Percentiles rank a stretch among this genome's conserved stretches.
These are phyloP conservation scores for Strix aluco DNA, from an alignment of 2,113 vertebrate species.

Conservation along the genomic window DNA sequence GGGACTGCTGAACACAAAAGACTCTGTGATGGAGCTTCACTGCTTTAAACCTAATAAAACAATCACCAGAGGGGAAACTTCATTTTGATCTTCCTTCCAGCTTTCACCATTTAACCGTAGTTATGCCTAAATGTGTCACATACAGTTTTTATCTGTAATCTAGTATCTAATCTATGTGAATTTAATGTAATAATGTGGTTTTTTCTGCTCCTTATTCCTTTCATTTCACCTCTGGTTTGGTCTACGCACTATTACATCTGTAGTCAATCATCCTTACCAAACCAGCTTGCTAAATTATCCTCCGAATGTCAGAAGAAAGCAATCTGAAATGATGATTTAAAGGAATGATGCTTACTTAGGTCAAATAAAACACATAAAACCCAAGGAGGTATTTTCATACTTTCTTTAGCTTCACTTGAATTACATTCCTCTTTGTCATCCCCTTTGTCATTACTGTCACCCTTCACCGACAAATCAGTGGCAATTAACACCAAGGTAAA, in stretches of 20 bases:
- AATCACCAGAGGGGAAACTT: conserved; percentile 7
- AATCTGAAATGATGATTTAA: conserved; percentile 55
- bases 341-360: background rate
- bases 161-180: background rate
- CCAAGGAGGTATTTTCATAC: conserved; percentile 26
- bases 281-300: conserved; percentile 52
- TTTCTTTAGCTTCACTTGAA: conserved; percentile 43
- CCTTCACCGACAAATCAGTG: background rate
- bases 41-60: background rate
- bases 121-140: background rate
- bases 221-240: background rate
- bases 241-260: conserved; percentile 25
- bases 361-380: conserved; percentile 42
- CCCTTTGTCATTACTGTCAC: conserved; percentile 15
- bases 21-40: background rate
- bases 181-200: background rate
- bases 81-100: background rate
- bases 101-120: background rate
- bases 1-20: background rate
- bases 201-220: background rate
- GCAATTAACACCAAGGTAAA: conserved; percentile 43
- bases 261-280: conserved; percentile 22
- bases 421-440: conserved; percentile 20
- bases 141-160: background rate
- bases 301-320: conserved; percentile 40